Evolutionary conservation across 2,888 invertebrate species (phyloP), one percentile per base, ranked within the genome.

Genomic region (Lingula anatina): DNA sequence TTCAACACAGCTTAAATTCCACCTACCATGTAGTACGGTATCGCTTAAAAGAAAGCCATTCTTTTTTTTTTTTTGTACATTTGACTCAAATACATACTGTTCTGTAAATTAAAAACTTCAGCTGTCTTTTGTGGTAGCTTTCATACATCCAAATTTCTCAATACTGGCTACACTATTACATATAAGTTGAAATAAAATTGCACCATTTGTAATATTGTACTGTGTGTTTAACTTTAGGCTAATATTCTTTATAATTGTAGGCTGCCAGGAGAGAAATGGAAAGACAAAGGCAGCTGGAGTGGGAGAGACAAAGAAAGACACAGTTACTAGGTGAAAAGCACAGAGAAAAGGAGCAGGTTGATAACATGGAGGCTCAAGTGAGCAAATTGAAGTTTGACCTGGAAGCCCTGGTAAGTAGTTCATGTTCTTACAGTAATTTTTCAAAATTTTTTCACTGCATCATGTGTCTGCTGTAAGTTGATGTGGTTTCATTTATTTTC

Each of bases 261-360:
- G 73, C 78, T 51, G 79, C 79, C 3, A 61, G 61, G 55, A 84
- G 86, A 72, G 95, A 96, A 80, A 87, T 94, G 85, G 94, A 97
- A 69, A 82, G 94, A 44, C 95, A 95, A 68, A 83, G 96, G 43
- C 93, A 95, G 71, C 80, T 90, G 48, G 97, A 99, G 76, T 93
- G 94, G 90, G 96, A 97, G 77, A 90, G 90, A 68, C 92, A 94
- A 71, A 85, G 90, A 56, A 84, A 85, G 24, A 85, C 88, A 44
- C 95, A 96, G 71, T 81, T 97, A 56, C 88, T 93, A 77, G 83
- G 88, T 25, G 76, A 76, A 57, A 71, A 72, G 51, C 60, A 63
- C 37, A 52, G 71, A 23, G 71, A 72, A 56, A 68, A 72, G 54
- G 65, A 66, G 54, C 68, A 68, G 40, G 60, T 73, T 21, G 65